Base-by-base conservation (phyloP, 2,888 invertebrate species). In the Spicauda simplicius region DNA sequence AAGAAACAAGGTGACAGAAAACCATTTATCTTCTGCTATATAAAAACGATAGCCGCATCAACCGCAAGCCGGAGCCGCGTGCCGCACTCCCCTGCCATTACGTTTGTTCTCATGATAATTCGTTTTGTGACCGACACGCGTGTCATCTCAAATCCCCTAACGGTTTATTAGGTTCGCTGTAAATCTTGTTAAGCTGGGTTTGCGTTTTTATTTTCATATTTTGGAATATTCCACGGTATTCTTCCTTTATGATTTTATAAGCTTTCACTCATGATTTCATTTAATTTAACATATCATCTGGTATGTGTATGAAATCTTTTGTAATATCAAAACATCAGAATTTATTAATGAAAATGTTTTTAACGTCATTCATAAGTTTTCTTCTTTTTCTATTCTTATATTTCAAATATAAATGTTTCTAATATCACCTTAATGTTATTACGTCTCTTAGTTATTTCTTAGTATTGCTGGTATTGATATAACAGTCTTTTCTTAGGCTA, bases 91-190 rank as follows among this genome's bases (percentile, higher is more conserved):
- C 8, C 12, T 52, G 11, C 58, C 18, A 65, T 30, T 19, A 48
- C 41, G 58, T 37, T 58, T 68, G 71, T 76, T 74, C 73, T 70
- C 75, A 74, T 74, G 73, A 75, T 74, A 73, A 76, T 76, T 76
- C 70, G 71, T 75, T 77, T 72, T 71, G 71, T 72, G 70, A 62
- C 63, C 59, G 60, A 64, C 62, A 67, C 56, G 48, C 54, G 65
- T 65, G 65, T 65, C 59, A 54, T 8, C 53, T 65, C 14, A 59
- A 59, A 65, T 65, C 65, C 65, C 65, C 11, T 52, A 41, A 59
- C 65, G 65, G 54, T 59, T 66, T 60, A 60, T 66, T 66, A 66
- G 59, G 41, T 66, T 60, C 19, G 54, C 59, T 53, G 30, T 59
- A 59, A 65, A 59, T 65, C 58, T 65, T 37, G 58, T 59, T 65